These are phyloP conservation scores for Oreochromis aureus DNA, from an alignment of 2,113 vertebrate genomes.

Conservation along the genomic window DNA sequence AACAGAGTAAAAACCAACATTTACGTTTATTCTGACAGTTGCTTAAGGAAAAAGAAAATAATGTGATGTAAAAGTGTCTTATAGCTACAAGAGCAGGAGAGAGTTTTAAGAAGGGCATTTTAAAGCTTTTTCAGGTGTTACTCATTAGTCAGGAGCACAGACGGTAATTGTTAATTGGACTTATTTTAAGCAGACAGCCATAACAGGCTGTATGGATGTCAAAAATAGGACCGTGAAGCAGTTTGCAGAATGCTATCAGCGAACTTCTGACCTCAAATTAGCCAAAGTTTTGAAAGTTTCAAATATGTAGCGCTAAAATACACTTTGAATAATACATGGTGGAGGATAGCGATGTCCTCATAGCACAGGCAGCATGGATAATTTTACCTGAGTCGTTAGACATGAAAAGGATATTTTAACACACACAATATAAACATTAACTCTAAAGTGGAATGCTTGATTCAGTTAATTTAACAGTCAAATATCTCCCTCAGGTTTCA, in stretches of 20 bases:
- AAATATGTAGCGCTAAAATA: background rate
- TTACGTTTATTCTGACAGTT: background rate
- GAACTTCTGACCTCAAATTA: background rate
- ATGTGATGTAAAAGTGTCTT: background rate
- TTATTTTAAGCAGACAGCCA: background rate
- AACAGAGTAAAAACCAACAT: background rate
- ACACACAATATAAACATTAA: background rate
- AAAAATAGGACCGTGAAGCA: background rate
- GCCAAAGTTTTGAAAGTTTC: background rate
- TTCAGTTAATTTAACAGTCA: background rate
- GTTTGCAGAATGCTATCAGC: background rate
- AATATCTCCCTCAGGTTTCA: background rate
- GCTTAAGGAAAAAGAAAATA: background rate
- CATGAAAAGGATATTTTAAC: background rate
- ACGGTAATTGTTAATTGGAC: background rate
- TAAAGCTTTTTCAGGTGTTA: background rate
- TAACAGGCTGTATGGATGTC: background rate
- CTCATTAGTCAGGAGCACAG: background rate
- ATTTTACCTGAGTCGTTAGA: background rate
- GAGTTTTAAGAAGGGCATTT: background rate
- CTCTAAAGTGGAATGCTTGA: background rate
- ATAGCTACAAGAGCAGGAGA: background rate
- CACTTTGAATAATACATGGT: background rate
- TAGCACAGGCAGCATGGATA: background rate
- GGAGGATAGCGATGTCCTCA: background rate